Conservation (phyloP, 2,888 invertebrate species). For the Drosophila tripunctata region DNA sequence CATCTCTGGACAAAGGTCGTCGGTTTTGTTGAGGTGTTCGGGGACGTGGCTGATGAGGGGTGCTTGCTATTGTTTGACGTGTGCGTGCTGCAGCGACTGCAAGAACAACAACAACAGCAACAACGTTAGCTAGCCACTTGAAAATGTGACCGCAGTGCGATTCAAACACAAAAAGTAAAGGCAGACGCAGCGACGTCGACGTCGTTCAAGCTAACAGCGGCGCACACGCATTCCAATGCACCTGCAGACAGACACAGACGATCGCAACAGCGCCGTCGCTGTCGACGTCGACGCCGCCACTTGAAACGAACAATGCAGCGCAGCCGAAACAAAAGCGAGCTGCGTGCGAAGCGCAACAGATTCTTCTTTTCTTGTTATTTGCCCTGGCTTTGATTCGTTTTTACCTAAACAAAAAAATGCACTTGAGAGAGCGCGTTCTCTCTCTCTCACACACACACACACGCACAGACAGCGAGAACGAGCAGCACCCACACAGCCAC, state of each 20-base stretch:
- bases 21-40: slow-evolving; percentile 67
- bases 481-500: slow-evolving; percentile 54
- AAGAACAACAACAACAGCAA: slow-evolving; percentile 11
- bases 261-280: slow-evolving; percentile 26
- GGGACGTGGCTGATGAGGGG: slow-evolving; percentile 58
- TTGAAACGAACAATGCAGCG: slow-evolving; percentile 66
- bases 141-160: slow-evolving; percentile 80
- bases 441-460: slow-evolving; percentile 5
- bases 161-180: slow-evolving; percentile 59
- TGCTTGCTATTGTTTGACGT: slow-evolving; percentile 71
- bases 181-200: slow-evolving; percentile 60
- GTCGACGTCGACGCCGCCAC: slow-evolving; percentile 61
- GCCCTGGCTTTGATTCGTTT: slow-evolving; percentile 77
- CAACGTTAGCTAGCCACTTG: slow-evolving; percentile 67
- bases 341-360: slow-evolving; percentile 77
- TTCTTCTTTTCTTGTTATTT: slow-evolving; percentile 74
- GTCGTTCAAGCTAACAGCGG: slow-evolving; percentile 27
- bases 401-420: slow-evolving; percentile 78
- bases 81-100: slow-evolving; percentile 50
- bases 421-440: slow-evolving; percentile 68
- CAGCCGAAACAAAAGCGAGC: slow-evolving; percentile 66
- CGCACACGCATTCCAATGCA: slow-evolving; percentile 75
- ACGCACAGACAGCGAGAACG: slow-evolving; percentile 16
- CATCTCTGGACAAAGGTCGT: slow-evolving; percentile 67
- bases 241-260: slow-evolving; percentile 62